Base-by-base conservation (phyloP, 2,797 vertebrate species). In the Ispidina lecontei region DNA sequence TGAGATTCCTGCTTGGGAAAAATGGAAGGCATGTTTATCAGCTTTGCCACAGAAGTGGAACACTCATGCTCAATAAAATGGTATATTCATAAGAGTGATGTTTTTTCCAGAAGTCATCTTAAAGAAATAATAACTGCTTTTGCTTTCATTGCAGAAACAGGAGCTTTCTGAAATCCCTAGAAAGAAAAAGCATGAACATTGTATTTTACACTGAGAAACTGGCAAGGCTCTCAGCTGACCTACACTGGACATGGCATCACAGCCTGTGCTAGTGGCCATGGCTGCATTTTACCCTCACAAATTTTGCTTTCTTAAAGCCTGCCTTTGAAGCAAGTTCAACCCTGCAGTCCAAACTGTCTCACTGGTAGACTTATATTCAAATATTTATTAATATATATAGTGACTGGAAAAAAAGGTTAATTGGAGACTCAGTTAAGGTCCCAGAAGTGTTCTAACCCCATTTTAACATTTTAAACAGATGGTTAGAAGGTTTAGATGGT, bases 121-220 rank as follows among this genome's bases (percentile, higher is more conserved):
- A 72, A 92, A 93, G 87, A 86, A 89, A 22, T 47, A 72, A 90
- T 37, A 91, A 63, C 29, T 12, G 0, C 60, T 84, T 35, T 51
- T 59, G 56, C 90, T 89, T 90, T 92, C 83, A 93, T 58, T 79
- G 84, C 68, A 91, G 94, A 88, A 96, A 90, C 85, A 93, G 89
- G 35, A 90, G 74, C 17, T 1, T 79, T 79, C 71, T 62, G 62
- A 77, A 91, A 90, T 51, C 89, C 56, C 3, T 7, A 13, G 28
- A 49, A 71, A 84, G 60, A 91, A 86, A 79, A 55, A 78, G 82
- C 25, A 89, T 72, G 79, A 87, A 59, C 59, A 35, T 85, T 70
- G 65, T 55, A 84, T 88, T 95, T 93, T 56, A 88, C 44, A 56
- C 2, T 58, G 77, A 89, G 81, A 78, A 90, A 84, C 23, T 77